Evolutionary conservation across 2,888 invertebrate species (phyloP).

Genomic region (Pseudoips prasinana): DNA sequence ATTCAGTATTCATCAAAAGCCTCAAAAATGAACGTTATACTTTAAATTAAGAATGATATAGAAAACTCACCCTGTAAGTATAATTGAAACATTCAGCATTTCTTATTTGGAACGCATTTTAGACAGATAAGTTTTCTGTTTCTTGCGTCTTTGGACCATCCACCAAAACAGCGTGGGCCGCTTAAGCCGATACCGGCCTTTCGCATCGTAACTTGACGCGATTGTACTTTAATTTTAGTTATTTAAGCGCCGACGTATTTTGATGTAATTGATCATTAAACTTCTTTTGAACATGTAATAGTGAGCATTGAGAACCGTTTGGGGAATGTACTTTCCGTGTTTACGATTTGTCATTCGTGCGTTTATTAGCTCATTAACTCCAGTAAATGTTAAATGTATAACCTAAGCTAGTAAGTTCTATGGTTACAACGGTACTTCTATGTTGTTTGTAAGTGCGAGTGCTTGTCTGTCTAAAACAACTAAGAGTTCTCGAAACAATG

Average conservation of each 20-base stretch:
- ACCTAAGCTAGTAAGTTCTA: no score
- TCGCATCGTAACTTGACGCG: constrained; percentile 46
- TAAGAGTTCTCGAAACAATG: no score
- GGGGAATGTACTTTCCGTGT: constrained; percentile 4
- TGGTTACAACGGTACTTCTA: no score
- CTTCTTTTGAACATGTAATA: constrained; percentile 19
- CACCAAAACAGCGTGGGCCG: constrained; percentile 42
- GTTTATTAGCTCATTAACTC: constrained; percentile 8
- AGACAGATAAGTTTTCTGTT: not conserved
- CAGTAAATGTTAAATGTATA: no score
- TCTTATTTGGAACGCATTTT: no score
- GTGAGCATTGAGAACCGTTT: constrained; percentile 13
- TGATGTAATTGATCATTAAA: constrained; percentile 37
- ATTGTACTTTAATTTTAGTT: constrained; percentile 50
- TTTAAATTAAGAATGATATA: no score
- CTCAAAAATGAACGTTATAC: no score
- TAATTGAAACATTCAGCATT: no score
- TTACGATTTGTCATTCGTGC: constrained; percentile 10
- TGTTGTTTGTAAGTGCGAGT: no score
- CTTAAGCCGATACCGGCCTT: constrained; percentile 47
- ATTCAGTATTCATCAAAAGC: no score
- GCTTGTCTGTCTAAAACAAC: no score
- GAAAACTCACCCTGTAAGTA: no score
- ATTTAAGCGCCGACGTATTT: constrained; percentile 39
- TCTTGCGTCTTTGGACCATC: constrained; percentile 12